Evolutionary conservation across 2,888 invertebrate genomes (phyloP), one percentile per base, ranked within the genome.

Genomic region (Plebejus argus): DNA sequence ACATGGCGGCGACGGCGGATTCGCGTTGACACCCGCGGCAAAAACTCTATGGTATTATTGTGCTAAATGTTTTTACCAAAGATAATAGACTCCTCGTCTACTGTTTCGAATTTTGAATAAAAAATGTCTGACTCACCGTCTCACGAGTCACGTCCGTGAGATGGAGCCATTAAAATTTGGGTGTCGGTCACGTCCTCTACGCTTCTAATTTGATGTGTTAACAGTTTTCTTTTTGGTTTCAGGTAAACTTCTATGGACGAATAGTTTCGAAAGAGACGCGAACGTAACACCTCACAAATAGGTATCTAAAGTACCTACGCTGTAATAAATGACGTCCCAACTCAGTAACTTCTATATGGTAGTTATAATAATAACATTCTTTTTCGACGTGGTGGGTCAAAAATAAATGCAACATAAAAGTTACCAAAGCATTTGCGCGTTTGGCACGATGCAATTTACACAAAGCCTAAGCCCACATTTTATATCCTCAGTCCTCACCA

Each of bases 1-100:
- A 66, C 71, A 77, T 72, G 71, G 77, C 77, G 71, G 15, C 28
- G n/a, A 61, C 66, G 66, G 66, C 66, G 15, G 66, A 39, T 77
- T 77, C 71, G 77, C 77, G 77, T 53, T 74, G 74, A 74, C 74
- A 74, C 49, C 49, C 53, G 49, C 49, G 74, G 28, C 53, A 72
- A 74, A 74, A 74, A 74, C 74, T 53, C 49, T 28, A 74, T 74
- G 45, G 74, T 74, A 33, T 74, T 53, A 74, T 74, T 74, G 74
- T 74, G 74, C 74, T 28, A 74, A 74, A 74, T 49, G 74, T 74
- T 74, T 74, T 74, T 53, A 74, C 49, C 45, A 49, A 23, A 74
- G 49, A 74, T 74, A 74, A 74, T 74, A 49, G 74, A 74, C 53
- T 45, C 45, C 5, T 49, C 45, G 74, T 74, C 74, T 74, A 53